Conservation (phyloP, 2,113 vertebrate genomes). For the Sus scrofa region DNA sequence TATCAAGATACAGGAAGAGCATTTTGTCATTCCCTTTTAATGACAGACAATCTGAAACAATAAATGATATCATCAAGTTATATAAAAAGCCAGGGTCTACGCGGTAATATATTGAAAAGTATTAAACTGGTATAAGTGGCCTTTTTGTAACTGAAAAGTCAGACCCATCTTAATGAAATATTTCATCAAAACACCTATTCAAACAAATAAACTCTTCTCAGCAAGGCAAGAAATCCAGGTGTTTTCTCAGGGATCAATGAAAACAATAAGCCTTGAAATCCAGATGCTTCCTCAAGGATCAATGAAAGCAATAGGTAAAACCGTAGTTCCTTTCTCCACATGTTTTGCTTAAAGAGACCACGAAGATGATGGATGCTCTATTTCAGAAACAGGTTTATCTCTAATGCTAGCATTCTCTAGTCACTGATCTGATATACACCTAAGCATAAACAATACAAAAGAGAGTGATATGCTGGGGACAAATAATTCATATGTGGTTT, state of each 20-base stretch:
- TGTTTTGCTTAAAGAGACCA: not conserved
- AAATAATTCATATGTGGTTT: not conserved
- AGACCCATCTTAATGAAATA: not conserved
- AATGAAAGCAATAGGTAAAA: constrained; percentile 4
- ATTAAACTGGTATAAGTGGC: not conserved
- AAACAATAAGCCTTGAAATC: constrained; percentile 1
- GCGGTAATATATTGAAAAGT: not conserved
- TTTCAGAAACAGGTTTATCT: not conserved
- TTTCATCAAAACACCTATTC: constrained; percentile 30
- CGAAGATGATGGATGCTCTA: not conserved
- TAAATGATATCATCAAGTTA: not conserved
- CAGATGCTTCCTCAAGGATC: constrained; percentile 6
- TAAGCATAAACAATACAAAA: not conserved
- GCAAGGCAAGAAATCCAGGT: constrained; percentile 12
- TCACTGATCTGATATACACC: not conserved
- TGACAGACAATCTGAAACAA: not conserved
- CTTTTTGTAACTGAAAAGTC: not conserved
- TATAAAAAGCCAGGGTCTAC: not conserved
- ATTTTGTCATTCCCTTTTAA: not conserved
- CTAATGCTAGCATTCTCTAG: not conserved
- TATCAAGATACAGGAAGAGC: not conserved
- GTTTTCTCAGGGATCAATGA: not conserved
- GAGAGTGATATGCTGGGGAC: not conserved
- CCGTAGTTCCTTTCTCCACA: not conserved
- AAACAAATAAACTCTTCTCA: constrained; percentile 43